These are phyloP conservation scores for Chiloscyllium punctatum DNA, from an alignment of 2,797 vertebrate species.

Conservation along the genomic window DNA sequence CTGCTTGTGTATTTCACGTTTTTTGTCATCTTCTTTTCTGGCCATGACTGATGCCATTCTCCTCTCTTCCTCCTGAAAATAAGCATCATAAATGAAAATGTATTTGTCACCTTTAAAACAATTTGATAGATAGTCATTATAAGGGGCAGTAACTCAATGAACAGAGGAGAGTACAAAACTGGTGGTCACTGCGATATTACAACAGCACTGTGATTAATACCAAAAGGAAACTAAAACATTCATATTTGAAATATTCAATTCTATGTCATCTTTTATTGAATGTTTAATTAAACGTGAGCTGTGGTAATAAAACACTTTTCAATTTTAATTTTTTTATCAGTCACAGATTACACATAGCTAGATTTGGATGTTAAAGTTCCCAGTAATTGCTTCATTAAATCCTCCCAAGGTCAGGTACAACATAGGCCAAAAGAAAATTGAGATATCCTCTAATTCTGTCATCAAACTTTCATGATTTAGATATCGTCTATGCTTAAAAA, in stretches of 20 bases:
- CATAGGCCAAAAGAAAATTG: background rate
- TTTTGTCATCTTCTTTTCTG: slow-evolving; percentile 94
- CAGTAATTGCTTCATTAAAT: background rate
- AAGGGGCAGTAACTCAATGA: background rate
- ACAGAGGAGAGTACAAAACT: background rate
- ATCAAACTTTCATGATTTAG: background rate
- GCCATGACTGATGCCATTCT: slow-evolving; percentile 83
- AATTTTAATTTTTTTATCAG: background rate
- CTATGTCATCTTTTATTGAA: background rate
- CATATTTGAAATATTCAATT: background rate
- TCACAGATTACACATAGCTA: background rate
- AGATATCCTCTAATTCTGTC: background rate
- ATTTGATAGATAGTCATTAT: no score
- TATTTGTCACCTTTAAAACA: background rate
- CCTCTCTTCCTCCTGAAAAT: slow-evolving; percentile 90
- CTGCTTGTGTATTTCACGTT: slow-evolving; percentile 87
- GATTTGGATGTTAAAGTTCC: background rate
- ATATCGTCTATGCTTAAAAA: background rate
- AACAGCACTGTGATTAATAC: background rate
- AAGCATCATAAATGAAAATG: slow-evolving; percentile 18
- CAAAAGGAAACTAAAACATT: background rate
- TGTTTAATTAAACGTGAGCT: background rate
- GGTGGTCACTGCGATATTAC: background rate
- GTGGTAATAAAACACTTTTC: background rate
- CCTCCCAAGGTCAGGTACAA: background rate